phyloP scores from a whole-genome alignment of 2,888 invertebrate genomes.

The Ernsta delagoae region DNA sequence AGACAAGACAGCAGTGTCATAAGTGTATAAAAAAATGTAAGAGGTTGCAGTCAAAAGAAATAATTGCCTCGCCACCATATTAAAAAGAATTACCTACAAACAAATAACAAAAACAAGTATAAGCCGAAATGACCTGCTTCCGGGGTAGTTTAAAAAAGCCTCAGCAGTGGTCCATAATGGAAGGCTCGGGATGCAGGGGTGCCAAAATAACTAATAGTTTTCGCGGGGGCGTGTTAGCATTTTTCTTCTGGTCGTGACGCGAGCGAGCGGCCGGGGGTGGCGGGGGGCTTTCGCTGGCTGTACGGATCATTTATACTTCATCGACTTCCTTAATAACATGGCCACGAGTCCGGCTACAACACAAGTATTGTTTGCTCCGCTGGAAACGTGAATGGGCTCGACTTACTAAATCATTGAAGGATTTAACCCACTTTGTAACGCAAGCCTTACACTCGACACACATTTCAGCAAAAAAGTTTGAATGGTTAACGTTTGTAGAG shows the following conservation, averaged over 20 bases:
- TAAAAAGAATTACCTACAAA: not conserved
- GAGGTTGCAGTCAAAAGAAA: too few relatives aligned
- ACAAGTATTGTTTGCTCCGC: slow-evolving; percentile 32
- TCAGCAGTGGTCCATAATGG: slow-evolving; percentile 70
- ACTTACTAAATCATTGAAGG: slow-evolving; percentile 32
- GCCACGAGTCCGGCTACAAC: slow-evolving; percentile 36
- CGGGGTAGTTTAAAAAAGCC: slow-evolving; percentile 34
- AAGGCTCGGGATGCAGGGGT: slow-evolving; percentile 74
- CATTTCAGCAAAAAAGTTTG: slow-evolving; percentile 19
- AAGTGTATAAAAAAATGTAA: too few relatives aligned
- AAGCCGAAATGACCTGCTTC: slow-evolving; percentile 32
- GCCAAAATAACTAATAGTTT: slow-evolving; percentile 85
- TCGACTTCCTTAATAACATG: slow-evolving; percentile 75
- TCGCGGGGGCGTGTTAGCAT: slow-evolving; percentile 85
- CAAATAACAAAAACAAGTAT: not conserved
- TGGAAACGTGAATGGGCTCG: slow-evolving; percentile 30
- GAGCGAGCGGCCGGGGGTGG: slow-evolving; percentile 46
- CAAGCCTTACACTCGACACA: slow-evolving; percentile 23
- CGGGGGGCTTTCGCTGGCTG: slow-evolving; percentile 66
- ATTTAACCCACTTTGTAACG: slow-evolving; percentile 34
- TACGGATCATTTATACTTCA: slow-evolving; percentile 82
- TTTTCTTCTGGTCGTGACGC: slow-evolving; percentile 84
- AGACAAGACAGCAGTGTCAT: too few relatives aligned
- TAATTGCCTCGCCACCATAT: not conserved
- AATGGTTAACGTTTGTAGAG: not conserved